Evolutionary conservation across 2,113 vertebrate genomes (phyloP), one percentile per base, ranked within the genome.

Genomic region (Empidonax traillii): DNA sequence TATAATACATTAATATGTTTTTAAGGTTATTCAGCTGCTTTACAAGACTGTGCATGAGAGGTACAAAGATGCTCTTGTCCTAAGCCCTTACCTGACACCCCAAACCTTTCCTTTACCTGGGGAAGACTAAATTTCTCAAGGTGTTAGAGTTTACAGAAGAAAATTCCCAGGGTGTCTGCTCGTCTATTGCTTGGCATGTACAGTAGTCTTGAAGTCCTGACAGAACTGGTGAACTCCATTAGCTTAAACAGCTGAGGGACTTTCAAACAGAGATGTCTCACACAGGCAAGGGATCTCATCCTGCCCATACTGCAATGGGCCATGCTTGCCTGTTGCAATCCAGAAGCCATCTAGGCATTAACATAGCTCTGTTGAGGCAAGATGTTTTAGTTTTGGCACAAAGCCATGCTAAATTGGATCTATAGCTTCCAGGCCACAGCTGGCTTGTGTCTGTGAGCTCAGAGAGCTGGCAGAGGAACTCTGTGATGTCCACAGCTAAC

Each of bases 371-470:
- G 46, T 49, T 90, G 85, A 90, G 53, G 31, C 52, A 83, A 69
- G 58, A 85, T 66, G 46, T 80, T 93, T 94, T 49, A 49, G 17
- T 85, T 21, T 80, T 78, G 90, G 90, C 82, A 72, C 49, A 53
- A 47, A 66, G 85, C 85, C 95, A 94, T 35, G 51, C 20, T 91
- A 46, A 90, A 90, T 62, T 88, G 78, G 37, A 62, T 80, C 78
- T 66, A 35, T 11, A 83, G 62, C 82, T 92, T 62, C 71, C 78
- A 93, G 78, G n/a, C 49, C 58, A 30, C 92, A 83, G 90, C 88
- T 94, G 90, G 53, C 74, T 90, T 49, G 8, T 85, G 91, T 77
- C 82, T 90, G 44, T 91, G 90, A 91, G 74, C 51, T 95, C 12
- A 16, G 14, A 61, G 53, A 53, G 53, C 44, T 92, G 82, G 71